Evolutionary conservation across 2,797 vertebrate species (phyloP).

Genomic region (Holocentrus rufus): DNA sequence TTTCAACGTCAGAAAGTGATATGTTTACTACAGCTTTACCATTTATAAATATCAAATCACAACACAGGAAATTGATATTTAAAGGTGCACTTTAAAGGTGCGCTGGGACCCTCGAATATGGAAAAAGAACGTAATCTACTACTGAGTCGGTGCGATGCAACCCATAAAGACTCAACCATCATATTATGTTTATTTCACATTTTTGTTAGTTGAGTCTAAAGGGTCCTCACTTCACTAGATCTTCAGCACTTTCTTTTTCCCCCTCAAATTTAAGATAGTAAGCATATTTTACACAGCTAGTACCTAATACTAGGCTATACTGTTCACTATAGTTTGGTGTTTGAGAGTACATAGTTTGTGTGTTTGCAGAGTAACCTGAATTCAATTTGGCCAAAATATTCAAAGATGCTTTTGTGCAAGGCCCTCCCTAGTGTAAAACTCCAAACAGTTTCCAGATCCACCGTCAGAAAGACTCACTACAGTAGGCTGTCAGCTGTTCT

Average conservation of each 20-base stretch:
- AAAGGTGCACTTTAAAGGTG: too few relatives aligned
- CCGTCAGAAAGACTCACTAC: conserved; percentile 47
- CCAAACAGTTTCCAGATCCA: conserved; percentile 57
- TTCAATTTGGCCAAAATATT: conserved; percentile 44
- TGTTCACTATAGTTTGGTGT: conserved; percentile 4
- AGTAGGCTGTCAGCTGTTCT: conserved; percentile 59
- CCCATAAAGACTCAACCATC: too few relatives aligned
- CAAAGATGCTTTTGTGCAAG: conserved; percentile 71
- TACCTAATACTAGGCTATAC: neutral
- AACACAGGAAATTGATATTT: neutral
- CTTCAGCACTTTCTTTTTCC: neutral
- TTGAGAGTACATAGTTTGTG: neutral
- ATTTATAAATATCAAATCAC: conserved; percentile 7
- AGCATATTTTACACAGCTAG: conserved; percentile 2
- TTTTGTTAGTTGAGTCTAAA: too few relatives aligned
- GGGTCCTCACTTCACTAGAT: too few relatives aligned
- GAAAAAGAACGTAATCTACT: too few relatives aligned
- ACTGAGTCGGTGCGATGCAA: too few relatives aligned
- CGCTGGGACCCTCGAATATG: too few relatives aligned
- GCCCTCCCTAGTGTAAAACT: conserved; percentile 40
- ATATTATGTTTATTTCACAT: too few relatives aligned
- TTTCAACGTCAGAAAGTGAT: conserved; percentile 18
- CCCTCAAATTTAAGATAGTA: neutral
- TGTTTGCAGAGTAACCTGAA: conserved; percentile 27
- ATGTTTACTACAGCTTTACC: conserved; percentile 4